Evolutionary conservation across 2,113 vertebrate genomes (phyloP).

Genomic region (Cromileptes altivelis): DNA sequence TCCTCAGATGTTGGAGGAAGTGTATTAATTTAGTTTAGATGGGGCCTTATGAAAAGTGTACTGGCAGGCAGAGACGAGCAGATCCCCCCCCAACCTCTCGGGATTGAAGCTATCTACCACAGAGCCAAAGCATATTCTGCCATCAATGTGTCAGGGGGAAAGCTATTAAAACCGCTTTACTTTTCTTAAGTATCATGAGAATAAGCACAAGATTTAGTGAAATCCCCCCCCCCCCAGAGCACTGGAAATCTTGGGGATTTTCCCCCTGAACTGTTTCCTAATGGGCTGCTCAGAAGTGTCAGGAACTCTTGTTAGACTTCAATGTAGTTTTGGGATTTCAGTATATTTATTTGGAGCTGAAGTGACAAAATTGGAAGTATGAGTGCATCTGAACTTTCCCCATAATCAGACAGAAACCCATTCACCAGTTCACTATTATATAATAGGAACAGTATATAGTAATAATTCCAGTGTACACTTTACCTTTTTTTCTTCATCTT

Average conservation of each 20-base stretch:
- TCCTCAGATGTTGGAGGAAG: conserved; percentile 72
- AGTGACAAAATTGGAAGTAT: conserved; percentile 62
- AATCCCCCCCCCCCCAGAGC: conserved; percentile 79
- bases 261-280: conserved; percentile 72
- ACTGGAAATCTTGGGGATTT: conserved; percentile 77
- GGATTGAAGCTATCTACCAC: conserved; percentile 76
- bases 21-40: conserved; percentile 77
- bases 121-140: conserved; percentile 75
- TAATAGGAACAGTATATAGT: background rate
- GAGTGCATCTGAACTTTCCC: conserved; percentile 55
- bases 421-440: background rate
- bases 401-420: conserved; percentile 24
- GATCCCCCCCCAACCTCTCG: conserved; percentile 42
- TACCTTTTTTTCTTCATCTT: too few relatives aligned
- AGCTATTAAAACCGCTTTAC: conserved; percentile 84
- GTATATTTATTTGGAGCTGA: conserved; percentile 72
- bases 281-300: conserved; percentile 77
- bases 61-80: conserved; percentile 49
- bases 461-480: background rate
- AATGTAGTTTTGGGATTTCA: conserved; percentile 56
- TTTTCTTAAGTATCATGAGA: conserved; percentile 82
- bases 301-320: conserved; percentile 63
- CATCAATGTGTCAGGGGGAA: conserved; percentile 81
- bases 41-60: conserved; percentile 62
- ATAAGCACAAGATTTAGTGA: conserved; percentile 84